phyloP scores from a whole-genome alignment of 2,113 vertebrate species.

The Xyliphius kryptos region DNA sequence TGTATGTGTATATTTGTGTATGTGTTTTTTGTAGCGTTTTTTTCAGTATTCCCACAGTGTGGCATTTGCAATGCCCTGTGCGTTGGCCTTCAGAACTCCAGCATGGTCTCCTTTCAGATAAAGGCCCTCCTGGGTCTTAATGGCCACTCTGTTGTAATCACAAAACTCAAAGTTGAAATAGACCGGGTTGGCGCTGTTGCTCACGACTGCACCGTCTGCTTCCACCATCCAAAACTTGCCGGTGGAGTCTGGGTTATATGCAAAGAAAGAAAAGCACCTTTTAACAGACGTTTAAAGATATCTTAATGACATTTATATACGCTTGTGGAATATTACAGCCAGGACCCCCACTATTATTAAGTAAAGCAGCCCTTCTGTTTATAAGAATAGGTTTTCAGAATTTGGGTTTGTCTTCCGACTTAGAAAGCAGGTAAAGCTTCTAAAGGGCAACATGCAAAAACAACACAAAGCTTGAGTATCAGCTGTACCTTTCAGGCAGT shows the following conservation, averaged over 20 bases:
- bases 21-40: constrained; percentile 35
- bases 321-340: no score
- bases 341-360: no score
- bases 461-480: constrained; percentile 15
- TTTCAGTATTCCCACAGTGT: constrained; percentile 91
- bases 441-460: not conserved
- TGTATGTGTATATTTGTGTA: not conserved
- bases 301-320: not conserved
- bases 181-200: constrained; percentile 75
- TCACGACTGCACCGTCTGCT: constrained; percentile 73
- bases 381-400: no score
- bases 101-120: constrained; percentile 95
- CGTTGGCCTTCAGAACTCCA: constrained; percentile 84
- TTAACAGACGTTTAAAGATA: not conserved
- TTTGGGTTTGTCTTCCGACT: no score
- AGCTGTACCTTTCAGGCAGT: constrained; percentile 81
- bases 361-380: no score
- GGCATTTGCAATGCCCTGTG: constrained; percentile 74
- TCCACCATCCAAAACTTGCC: constrained; percentile 92
- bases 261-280: not conserved
- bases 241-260: constrained; percentile 68
- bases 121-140: constrained; percentile 75
- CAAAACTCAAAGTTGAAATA: constrained; percentile 94
- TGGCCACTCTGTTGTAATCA: constrained; percentile 90
- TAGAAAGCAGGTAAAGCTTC: not conserved